Evolutionary conservation across 2,113 vertebrate genomes (phyloP).

Genomic region (Anguilla rostrata): DNA sequence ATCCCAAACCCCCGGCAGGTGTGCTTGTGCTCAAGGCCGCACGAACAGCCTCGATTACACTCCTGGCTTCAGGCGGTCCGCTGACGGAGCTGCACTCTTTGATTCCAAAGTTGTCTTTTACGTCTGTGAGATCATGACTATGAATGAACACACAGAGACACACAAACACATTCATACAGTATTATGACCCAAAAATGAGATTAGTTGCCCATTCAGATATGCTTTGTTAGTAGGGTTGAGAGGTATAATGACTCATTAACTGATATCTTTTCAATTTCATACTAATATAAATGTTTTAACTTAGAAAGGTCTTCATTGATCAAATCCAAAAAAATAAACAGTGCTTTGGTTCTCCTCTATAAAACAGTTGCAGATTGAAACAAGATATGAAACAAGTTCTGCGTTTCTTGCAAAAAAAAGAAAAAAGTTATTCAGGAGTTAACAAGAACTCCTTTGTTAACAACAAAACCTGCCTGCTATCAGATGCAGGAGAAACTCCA

Average conservation of each 20-base stretch:
- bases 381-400: not conserved
- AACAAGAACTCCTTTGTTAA: no score
- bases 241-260: not conserved
- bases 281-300: not conserved
- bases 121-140: no score
- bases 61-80: not conserved
- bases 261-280: not conserved
- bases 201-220: no score
- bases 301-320: not conserved
- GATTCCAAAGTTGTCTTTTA: not conserved
- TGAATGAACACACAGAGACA: no score
- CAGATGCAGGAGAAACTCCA: not conserved
- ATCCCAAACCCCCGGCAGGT: no score
- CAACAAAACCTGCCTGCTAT: not conserved
- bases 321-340: no score
- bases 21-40: not conserved
- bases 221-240: not conserved
- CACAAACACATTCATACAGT: no score
- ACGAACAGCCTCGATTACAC: not conserved
- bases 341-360: no score
- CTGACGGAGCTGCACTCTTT: not conserved
- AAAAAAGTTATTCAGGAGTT: no score
- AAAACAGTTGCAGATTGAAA: no score
- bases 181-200: no score
- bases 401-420: no score